Conservation (phyloP, 2,113 vertebrate genomes). For the Elephantulus edwardii region DNA sequence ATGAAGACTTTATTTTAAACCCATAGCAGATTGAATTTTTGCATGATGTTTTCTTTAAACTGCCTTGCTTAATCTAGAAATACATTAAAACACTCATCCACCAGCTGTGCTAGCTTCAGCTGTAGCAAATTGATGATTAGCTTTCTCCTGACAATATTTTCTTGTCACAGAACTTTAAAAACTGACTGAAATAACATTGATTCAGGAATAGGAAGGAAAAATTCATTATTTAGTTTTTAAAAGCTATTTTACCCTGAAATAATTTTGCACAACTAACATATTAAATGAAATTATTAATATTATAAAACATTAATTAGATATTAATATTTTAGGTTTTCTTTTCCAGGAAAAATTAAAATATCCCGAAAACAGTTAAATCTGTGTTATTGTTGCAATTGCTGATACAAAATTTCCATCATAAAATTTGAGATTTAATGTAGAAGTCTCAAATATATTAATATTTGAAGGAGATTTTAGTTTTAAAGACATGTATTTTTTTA, state of each 20-base stretch:
- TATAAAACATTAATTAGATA: not conserved
- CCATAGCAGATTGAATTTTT: constrained; percentile 83
- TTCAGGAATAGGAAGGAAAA: constrained; percentile 19
- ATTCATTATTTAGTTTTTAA: constrained; percentile 45
- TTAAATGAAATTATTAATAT: constrained; percentile 46
- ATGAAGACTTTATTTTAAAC: constrained; percentile 85
- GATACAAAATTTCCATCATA: not conserved
- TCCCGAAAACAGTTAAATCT: constrained; percentile 9
- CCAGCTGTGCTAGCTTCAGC: constrained; percentile 85
- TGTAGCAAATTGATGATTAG: constrained; percentile 83
- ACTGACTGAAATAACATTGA: constrained; percentile 64
- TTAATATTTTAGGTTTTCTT: constrained; percentile 10
- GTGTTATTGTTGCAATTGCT: not conserved
- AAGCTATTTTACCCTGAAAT: constrained; percentile 67
- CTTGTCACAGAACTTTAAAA: constrained; percentile 73
- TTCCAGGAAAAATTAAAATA: constrained; percentile 19
- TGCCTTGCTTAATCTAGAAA: constrained; percentile 86
- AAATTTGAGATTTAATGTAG: not conserved
- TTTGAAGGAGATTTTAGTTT: not conserved
- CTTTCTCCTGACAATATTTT: constrained; percentile 82
- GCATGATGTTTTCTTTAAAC: constrained; percentile 83
- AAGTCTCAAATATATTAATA: not conserved
- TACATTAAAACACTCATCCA: constrained; percentile 84
- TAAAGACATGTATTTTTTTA: not conserved
- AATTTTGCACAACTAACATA: constrained; percentile 62